These are phyloP conservation scores for Apodemia mormo DNA, from an alignment of 2,888 invertebrate genomes.

Conservation along the genomic window DNA sequence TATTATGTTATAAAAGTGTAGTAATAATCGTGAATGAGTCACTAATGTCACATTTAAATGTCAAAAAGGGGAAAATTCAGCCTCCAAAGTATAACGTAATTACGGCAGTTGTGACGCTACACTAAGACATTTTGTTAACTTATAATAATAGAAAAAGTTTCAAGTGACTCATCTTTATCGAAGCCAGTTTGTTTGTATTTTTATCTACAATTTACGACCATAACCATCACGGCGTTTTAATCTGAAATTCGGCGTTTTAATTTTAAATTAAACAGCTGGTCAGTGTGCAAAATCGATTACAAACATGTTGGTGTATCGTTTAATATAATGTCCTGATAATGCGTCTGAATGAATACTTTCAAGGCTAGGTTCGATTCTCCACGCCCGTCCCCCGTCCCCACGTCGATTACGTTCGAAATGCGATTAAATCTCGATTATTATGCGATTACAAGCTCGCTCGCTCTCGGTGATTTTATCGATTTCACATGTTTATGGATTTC, in stretches of 20 bases:
- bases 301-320: background rate
- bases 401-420: constrained; percentile 34
- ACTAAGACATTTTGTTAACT: too few species aligned
- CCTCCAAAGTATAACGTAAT: too few species aligned
- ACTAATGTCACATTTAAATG: too few species aligned
- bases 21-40: too few species aligned
- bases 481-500: constrained; percentile 32
- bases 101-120: too few species aligned
- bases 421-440: constrained; percentile 36
- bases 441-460: constrained; percentile 29
- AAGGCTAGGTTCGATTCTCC: constrained; percentile 25
- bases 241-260: background rate
- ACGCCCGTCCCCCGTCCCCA: constrained; percentile 24
- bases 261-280: background rate
- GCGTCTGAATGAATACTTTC: constrained; percentile 19
- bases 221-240: background rate
- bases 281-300: background rate
- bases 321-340: background rate
- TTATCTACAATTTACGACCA: too few species aligned
- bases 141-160: background rate
- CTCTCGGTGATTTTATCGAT: constrained; percentile 29
- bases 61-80: too few species aligned
- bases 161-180: too few species aligned
- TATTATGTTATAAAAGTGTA: too few species aligned
- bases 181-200: too few species aligned